Evolutionary conservation across 2,113 vertebrate species (phyloP).

Genomic region (Propithecus coquereli): DNA sequence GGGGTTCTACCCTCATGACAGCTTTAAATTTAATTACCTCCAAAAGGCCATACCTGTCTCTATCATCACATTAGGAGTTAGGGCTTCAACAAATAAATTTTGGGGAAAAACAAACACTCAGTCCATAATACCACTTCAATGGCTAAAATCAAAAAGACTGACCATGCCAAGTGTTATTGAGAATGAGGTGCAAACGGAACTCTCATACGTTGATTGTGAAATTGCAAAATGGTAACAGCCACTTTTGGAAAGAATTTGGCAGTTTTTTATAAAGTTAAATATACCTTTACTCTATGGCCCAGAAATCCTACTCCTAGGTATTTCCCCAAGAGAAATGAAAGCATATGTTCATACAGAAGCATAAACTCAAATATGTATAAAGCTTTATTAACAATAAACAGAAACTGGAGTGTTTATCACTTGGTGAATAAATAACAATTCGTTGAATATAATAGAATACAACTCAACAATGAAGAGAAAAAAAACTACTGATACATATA

Average conservation of each 20-base stretch:
- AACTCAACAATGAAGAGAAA: not conserved
- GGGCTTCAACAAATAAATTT: not conserved
- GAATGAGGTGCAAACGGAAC: not conserved
- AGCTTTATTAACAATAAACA: not conserved
- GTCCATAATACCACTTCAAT: not conserved
- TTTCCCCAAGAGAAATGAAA: slow-evolving; percentile 7
- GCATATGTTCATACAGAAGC: not conserved
- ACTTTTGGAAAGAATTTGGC: not conserved
- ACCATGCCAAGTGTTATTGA: not conserved
- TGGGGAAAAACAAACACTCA: not conserved
- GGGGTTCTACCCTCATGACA: not conserved
- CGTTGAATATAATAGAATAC: not conserved
- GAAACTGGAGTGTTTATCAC: not conserved
- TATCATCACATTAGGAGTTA: not conserved
- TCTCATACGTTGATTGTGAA: not conserved
- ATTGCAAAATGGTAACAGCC: not conserved
- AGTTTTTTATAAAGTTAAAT: slow-evolving; percentile 28
- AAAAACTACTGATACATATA: not conserved
- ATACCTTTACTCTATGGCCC: not conserved
- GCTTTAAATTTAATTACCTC: not conserved
- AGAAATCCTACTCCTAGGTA: not conserved
- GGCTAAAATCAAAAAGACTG: not conserved
- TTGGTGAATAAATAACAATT: not conserved
- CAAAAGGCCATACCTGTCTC: not conserved
- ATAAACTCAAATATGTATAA: not conserved